Evolutionary conservation across 2,888 invertebrate species (phyloP), one percentile per base, ranked within the genome.

Genomic region (Drosophila mercatorum): DNA sequence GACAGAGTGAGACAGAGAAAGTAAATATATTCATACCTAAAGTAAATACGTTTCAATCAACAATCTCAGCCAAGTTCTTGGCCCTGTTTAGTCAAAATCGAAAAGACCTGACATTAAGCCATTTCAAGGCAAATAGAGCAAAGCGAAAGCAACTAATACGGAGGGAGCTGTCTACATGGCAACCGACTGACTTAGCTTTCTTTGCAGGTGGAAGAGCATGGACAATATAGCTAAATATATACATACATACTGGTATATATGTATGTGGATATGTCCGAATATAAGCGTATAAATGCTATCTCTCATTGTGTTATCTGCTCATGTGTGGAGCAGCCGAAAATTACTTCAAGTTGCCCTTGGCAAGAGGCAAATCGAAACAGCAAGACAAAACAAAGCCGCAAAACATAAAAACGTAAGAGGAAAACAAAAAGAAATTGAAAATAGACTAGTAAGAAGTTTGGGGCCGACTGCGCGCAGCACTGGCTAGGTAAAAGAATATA

Each of bases 11-110:
- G 51, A 31, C 10, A 53, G 36, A 14, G 14, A 34, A 17, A 57
- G 68, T 58, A 70, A 75, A 75, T 58, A 67, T 72, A 65, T 75
- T 69, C 67, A 61, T 41, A 57, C 17, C 65, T 70, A 78, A 65
- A 53, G 47, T 68, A 81, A 75, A 81, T 67, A 75, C 75, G 78
- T 75, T 76, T 74, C 74, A 69, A 75, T 68, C 81, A 86, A 86
- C 79, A 85, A 88, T 81, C 66, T 66, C 49, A 65, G 56, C 51
- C 62, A 61, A 59, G 38, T 55, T 64, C 58, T 40, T 38, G 74
- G 55, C 49, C 41, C 36, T 65, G 55, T 51, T 63, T 52, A 60
- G 65, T 52, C 28, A 31, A 63, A 44, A 56, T 52, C 28, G 41
- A 51, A 55, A 43, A 40, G 41, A 53, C 10, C 8, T 43, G 51